Base-by-base conservation (phyloP, 2,797 vertebrate species). In the Sternotherus odoratus region DNA sequence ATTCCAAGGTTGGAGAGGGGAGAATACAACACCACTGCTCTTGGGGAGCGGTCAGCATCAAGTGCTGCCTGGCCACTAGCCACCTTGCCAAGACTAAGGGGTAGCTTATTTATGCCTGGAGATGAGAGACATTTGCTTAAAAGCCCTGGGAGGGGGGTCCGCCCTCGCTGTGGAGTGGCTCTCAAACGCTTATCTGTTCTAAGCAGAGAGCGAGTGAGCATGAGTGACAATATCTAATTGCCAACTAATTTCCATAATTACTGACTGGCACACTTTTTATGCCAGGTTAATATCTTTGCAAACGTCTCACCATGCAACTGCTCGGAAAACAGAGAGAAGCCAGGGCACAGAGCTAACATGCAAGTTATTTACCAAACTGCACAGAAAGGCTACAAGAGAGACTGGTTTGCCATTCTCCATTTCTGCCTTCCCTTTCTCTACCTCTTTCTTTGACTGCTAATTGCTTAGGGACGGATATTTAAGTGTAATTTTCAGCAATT, bases 161-260 rank as follows among this genome's bases (percentile, higher is more conserved):
- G 0, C 90, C 94, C 88, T 90, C 4, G 0, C 82, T 77, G 56
- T 77, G 56, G 85, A 98, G 96, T 80, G 86, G 88, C 91, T 94
- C 91, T 96, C 95, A 91, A 91, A 94, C 36, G 87, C 87, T 97
- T 97, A 93, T 95, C 97, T 94, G 90, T 90, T 95, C 82, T 95
- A 95, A 92, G 72, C 2, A 1, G 92, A 96, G 43, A 97, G 60
- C 79, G 16, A 77, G 86, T 95, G 57, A 88, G 51, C 83, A 39
- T 97, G 96, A 97, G 79, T 97, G 97, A 97, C 97, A 97, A 97
- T 97, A 97, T 96, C 97, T 97, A 98, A 98, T 98, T 98, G 97
- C 96, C 94, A 97, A 23, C 92, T 97, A 84, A 98, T 98, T 97
- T 98, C 89, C 97, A 98, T 98, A 98, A 98, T 97, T 97, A 97